A percentile compares a stretch with the other conserved stretches of the same genome.
These are phyloP conservation scores for Spermophilus dauricus DNA, from an alignment of 2,113 vertebrate species.

Conservation along the genomic window DNA sequence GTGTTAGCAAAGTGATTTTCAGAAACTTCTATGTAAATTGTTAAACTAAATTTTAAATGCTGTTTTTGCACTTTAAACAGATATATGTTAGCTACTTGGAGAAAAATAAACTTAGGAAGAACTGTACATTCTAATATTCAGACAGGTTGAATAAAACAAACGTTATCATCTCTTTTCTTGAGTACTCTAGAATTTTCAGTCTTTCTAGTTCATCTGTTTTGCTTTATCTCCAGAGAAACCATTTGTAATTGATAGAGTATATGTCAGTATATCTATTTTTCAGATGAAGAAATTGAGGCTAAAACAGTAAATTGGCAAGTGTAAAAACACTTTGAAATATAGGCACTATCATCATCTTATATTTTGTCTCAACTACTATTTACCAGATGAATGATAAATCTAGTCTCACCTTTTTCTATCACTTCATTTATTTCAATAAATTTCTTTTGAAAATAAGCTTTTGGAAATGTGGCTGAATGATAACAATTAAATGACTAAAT, in stretches of 20 bases:
- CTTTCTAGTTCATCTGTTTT: neutral
- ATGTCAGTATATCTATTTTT: neutral
- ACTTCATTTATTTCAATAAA: neutral
- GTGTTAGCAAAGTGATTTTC: constrained; percentile 14
- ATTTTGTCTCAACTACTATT: neutral
- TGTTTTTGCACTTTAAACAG: neutral
- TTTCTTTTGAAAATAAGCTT: neutral
- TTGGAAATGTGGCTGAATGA: neutral
- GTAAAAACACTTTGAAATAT: neutral
- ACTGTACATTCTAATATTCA: neutral
- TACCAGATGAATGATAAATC: neutral
- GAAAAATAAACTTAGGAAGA: neutral
- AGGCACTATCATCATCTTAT: neutral
- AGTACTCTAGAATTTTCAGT: neutral
- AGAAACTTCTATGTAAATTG: neutral
- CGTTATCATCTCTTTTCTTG: neutral
- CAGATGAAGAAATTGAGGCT: neutral
- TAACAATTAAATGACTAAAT: neutral
- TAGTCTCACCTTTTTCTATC: neutral
- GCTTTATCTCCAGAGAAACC: neutral
- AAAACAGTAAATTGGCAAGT: neutral
- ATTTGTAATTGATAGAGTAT: neutral
- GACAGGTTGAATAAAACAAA: neutral
- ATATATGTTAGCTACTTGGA: neutral
- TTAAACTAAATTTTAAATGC: constrained; percentile 35